phyloP scores from a whole-genome alignment of 2,888 invertebrate genomes.

The Drosophila greeni region DNA sequence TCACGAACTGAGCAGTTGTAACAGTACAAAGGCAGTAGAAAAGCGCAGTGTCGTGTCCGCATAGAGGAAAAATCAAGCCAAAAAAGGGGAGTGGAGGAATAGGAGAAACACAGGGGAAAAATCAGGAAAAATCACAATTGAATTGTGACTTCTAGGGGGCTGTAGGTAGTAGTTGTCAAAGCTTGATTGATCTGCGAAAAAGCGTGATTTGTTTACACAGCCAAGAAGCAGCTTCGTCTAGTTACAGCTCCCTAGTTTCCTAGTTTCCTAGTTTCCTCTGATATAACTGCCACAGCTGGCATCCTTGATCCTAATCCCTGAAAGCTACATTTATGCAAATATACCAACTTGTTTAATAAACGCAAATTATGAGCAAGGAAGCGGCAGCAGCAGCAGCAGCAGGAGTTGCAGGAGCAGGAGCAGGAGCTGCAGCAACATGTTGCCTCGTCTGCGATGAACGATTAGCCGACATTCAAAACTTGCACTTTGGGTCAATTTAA shows the following conservation, averaged over 20 bases:
- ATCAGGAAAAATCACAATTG: conserved; percentile 46
- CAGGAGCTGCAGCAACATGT: conserved; percentile 22
- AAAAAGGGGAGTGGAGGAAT: neutral
- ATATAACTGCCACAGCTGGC: conserved; percentile 30
- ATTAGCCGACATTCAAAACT: conserved; percentile 71
- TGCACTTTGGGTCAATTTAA: conserved; percentile 75
- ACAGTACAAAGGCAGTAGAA: conserved; percentile 44
- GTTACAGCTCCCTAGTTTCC: too few relatives aligned
- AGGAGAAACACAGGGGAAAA: neutral
- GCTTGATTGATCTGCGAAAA: conserved; percentile 63
- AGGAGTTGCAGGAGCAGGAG: conserved; percentile 16
- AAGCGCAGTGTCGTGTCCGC: conserved; percentile 57
- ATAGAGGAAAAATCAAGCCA: conserved; percentile 15
- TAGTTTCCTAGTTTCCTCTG: conserved; percentile 15
- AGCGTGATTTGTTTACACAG: conserved; percentile 71
- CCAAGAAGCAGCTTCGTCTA: too few relatives aligned
- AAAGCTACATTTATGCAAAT: conserved; percentile 67
- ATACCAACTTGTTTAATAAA: conserved; percentile 66
- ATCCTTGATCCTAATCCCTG: conserved; percentile 54
- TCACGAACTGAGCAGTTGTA: conserved; percentile 65
- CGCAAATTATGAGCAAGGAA: conserved; percentile 67
- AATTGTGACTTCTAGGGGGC: conserved; percentile 54
- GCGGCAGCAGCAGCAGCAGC: conserved; percentile 12
- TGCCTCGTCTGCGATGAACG: conserved; percentile 54
- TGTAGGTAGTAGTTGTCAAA: conserved; percentile 40